These are phyloP conservation scores for Allygus modestus DNA, from an alignment of 2,888 invertebrate species.

Conservation along the genomic window DNA sequence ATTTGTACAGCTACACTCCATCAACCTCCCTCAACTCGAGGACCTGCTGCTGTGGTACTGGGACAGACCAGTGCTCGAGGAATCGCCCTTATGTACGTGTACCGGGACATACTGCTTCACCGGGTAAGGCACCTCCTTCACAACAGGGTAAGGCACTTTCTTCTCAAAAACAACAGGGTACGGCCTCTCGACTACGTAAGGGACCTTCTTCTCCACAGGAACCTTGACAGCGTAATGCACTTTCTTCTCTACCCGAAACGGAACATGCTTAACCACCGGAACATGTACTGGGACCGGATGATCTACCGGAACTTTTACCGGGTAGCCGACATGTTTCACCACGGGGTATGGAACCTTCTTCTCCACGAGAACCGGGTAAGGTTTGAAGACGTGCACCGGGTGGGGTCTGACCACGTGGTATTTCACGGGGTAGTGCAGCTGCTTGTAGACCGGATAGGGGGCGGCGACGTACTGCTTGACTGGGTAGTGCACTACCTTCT, in stretches of 20 bases:
- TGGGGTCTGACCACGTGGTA: constrained; percentile 33
- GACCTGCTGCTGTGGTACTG: background rate
- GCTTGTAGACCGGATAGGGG: constrained; percentile 36
- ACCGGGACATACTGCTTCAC: constrained; percentile 26
- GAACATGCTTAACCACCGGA: constrained; percentile 37
- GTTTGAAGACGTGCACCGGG: constrained; percentile 1
- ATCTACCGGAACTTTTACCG: constrained; percentile 36
- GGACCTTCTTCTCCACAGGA: constrained; percentile 83
- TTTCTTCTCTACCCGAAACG: constrained; percentile 82
- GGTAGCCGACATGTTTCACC: constrained; percentile 25
- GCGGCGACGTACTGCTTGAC: constrained; percentile 45
- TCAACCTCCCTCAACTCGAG: background rate
- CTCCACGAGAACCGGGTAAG: constrained; percentile 22
- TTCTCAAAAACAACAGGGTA: constrained; percentile 74
- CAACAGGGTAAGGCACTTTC: constrained; percentile 18
- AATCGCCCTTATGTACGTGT: background rate
- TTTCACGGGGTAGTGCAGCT: constrained; percentile 46
- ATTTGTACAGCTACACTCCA: background rate
- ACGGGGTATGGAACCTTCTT: constrained; percentile 33
- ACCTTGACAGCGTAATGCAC: constrained; percentile 83
- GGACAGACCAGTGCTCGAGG: background rate
- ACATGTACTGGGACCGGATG: constrained; percentile 37
- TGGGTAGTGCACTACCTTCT: constrained; percentile 38
- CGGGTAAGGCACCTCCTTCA: constrained; percentile 22
- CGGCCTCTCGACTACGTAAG: constrained; percentile 81